Percentiles rank a stretch among this genome's conserved stretches.
These are phyloP conservation scores for Choristoneura rosaceana DNA, from an alignment of 2,888 invertebrate genomes.

Conservation along the genomic window DNA sequence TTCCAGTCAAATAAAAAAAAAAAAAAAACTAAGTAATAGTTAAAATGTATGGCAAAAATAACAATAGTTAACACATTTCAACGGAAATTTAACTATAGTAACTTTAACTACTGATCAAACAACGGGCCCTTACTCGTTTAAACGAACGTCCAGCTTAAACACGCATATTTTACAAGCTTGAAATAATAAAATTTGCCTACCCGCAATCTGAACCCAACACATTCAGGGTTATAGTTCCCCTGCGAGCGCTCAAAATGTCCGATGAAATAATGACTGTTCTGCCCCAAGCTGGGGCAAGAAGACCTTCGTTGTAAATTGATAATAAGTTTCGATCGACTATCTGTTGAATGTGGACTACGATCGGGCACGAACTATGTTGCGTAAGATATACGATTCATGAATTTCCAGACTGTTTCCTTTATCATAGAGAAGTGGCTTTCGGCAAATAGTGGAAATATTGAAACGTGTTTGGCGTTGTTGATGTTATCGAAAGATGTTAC, in stretches of 20 bases:
- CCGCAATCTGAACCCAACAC: constrained; percentile 57
- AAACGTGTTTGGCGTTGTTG: constrained; percentile 17
- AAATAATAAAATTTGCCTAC: constrained; percentile 35
- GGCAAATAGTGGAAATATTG: constrained; percentile 18
- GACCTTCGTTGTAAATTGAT: constrained; percentile 63
- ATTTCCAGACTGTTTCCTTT: constrained; percentile 32
- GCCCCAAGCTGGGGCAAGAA: constrained; percentile 49
- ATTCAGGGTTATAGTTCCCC: constrained; percentile 51
- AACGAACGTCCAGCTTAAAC: background rate
- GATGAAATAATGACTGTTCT: constrained; percentile 73
- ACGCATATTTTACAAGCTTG: background rate
- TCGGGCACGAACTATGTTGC: constrained; percentile 22
- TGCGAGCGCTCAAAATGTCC: constrained; percentile 61
- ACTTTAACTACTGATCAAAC: too few species aligned
- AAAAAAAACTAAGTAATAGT: too few species aligned
- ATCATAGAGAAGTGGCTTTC: constrained; percentile 23
- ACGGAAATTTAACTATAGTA: too few species aligned
- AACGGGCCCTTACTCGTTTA: background rate
- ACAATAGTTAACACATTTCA: too few species aligned
- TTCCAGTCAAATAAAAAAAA: too few species aligned
- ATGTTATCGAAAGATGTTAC: constrained; percentile 9
- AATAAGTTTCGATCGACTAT: constrained; percentile 64
- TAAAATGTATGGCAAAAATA: too few species aligned
- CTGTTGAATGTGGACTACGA: constrained; percentile 64
- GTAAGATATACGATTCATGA: constrained; percentile 36